Percentiles rank a stretch among this genome's conserved stretches.
These are phyloP conservation scores for Papilio aristodemus DNA, from an alignment of 1,140 invertebrate species.

Conservation along the genomic window DNA sequence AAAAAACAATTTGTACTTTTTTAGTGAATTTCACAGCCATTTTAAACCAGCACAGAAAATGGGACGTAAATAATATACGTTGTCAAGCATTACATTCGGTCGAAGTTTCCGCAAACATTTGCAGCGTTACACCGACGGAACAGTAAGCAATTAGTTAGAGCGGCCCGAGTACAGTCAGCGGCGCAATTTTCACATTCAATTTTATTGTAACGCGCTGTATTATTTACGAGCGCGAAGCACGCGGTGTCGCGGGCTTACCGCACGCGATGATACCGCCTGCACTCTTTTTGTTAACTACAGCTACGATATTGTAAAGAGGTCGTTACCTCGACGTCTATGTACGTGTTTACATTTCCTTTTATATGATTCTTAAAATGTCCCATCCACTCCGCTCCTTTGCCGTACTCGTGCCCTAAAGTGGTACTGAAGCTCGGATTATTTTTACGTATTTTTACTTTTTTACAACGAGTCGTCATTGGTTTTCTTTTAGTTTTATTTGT, in stretches of 20 bases:
- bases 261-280: constrained; percentile 2
- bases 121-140: constrained; percentile 14
- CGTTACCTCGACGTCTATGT: constrained; percentile 9
- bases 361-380: not conserved
- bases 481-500: no score
- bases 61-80: constrained; percentile 1
- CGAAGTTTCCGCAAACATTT: constrained; percentile 18
- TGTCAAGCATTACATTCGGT: constrained; percentile 19
- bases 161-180: constrained; percentile 18
- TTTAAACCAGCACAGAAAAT: not conserved
- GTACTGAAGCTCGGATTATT: not conserved
- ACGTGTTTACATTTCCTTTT: not conserved
- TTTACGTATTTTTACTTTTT: not conserved
- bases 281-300: constrained; percentile 11
- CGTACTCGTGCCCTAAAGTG: not conserved
- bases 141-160: constrained; percentile 13
- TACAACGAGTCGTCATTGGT: not conserved
- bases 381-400: not conserved
- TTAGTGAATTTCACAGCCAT: not conserved
- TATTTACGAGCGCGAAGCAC: constrained; percentile 15
- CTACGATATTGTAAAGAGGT: constrained; percentile 11
- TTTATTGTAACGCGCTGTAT: constrained; percentile 22
- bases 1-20: not conserved
- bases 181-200: constrained; percentile 20
- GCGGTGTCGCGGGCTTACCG: constrained; percentile 4